Percentiles rank a stretch among this genome's conserved stretches.
phyloP scores from a whole-genome alignment of 2,113 vertebrate genomes.

The Platysteira castanea region DNA sequence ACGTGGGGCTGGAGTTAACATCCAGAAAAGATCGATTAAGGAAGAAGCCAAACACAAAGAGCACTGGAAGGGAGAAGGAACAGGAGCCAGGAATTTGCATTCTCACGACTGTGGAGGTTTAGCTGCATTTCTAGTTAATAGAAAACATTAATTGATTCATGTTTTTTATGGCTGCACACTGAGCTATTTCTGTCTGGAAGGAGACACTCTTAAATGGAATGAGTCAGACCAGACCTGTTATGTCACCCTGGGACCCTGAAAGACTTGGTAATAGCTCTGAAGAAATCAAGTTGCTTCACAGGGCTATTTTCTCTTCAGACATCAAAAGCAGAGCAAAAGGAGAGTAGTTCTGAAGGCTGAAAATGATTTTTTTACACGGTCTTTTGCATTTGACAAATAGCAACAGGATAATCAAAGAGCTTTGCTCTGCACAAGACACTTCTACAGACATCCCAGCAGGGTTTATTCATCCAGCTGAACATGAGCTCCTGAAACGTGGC shows the following conservation, averaged over 20 bases:
- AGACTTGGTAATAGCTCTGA: conserved; percentile 46
- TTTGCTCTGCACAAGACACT: not conserved
- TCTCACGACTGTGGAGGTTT: not conserved
- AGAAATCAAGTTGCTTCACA: conserved; percentile 23
- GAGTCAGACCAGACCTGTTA: conserved; percentile 56
- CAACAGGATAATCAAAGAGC: conserved; percentile 26
- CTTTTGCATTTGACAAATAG: conserved; percentile 25
- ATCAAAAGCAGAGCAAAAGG: conserved; percentile 34
- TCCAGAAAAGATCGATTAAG: not conserved
- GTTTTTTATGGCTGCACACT: conserved; percentile 1
- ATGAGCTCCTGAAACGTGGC: not conserved
- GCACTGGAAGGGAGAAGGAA: not conserved
- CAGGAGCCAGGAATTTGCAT: not conserved
- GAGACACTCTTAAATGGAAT: conserved; percentile 37
- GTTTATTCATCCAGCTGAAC: not conserved
- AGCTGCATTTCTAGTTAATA: conserved; percentile 51
- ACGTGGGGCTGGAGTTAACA: not conserved
- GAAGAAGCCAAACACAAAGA: not conserved
- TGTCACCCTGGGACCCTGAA: conserved; percentile 51
- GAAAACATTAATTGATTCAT: conserved; percentile 50
- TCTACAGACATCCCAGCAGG: not conserved
- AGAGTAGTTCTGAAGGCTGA: conserved; percentile 1
- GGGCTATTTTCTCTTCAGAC: conserved; percentile 37
- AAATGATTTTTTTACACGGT: not conserved
- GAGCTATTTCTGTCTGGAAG: conserved; percentile 55